Evolutionary conservation across 1,140 invertebrate species (phyloP).

Genomic region (Lepidurus packardi): DNA sequence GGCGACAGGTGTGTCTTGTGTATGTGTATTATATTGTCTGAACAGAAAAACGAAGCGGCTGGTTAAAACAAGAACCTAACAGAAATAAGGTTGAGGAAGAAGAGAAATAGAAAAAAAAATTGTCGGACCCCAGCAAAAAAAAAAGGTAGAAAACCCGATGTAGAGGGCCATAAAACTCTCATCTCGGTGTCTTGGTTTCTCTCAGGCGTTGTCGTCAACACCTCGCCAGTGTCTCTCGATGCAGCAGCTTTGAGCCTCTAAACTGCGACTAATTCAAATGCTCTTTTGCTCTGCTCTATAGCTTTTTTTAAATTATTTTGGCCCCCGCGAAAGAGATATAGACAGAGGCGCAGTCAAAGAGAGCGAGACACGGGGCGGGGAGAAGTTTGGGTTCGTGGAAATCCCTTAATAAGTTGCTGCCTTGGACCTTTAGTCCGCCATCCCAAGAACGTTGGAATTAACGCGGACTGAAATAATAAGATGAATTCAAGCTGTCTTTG

Average conservation of each 20-base stretch:
- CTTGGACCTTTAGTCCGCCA: not conserved
- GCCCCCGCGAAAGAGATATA: too few species aligned
- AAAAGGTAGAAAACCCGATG: not conserved
- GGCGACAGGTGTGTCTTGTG: not conserved
- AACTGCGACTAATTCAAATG: conserved; percentile 2
- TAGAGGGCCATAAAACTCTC: not conserved
- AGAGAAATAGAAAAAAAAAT: not conserved
- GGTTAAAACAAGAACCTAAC: not conserved
- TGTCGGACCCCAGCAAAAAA: not conserved
- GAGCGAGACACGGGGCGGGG: not conserved
- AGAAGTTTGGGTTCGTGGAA: not conserved
- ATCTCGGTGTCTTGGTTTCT: conserved; percentile 3
- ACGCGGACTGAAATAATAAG: not conserved
- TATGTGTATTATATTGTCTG: not conserved
- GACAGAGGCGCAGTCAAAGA: not conserved
- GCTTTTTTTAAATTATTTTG: not conserved
- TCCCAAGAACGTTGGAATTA: not conserved
- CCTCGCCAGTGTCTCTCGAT: not conserved
- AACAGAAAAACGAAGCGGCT: not conserved
- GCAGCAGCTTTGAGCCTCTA: not conserved
- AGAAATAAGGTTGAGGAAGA: not conserved
- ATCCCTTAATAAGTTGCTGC: conserved; percentile 13
- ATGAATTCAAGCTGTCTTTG: not conserved
- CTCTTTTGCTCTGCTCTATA: not conserved
- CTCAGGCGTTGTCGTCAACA: not conserved